Conservation (phyloP, 1,140 invertebrate species). For the Drosophila bocqueti region DNA sequence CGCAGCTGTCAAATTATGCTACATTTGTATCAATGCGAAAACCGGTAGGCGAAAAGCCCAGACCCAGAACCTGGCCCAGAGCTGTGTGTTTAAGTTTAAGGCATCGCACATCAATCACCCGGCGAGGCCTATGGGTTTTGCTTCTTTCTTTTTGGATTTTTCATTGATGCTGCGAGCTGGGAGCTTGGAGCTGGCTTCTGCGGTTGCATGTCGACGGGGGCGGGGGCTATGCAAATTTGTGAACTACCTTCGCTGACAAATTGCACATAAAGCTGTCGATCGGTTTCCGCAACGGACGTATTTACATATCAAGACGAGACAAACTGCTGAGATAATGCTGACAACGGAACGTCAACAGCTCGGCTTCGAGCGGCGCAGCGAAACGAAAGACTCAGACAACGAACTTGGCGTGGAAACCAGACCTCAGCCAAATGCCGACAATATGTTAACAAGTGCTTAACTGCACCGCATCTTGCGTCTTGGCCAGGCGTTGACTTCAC, state of each 20-base stretch:
- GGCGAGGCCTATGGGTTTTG: conserved; percentile 20
- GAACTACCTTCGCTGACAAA: conserved; percentile 81
- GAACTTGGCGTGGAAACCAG: conserved; percentile 52
- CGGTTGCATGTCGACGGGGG: conserved; percentile 8
- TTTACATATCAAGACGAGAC: conserved; percentile 56
- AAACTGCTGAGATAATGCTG: conserved; percentile 69
- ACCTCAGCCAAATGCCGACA: conserved; percentile 74
- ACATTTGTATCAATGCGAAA: conserved; percentile 57
- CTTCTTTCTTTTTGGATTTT: not conserved
- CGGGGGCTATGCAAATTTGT: conserved; percentile 79
- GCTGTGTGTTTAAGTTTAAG: conserved; percentile 65
- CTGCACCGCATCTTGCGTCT: conserved; percentile 51
- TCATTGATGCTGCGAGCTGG: not conserved
- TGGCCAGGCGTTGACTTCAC: conserved; percentile 73
- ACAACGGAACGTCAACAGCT: conserved; percentile 81
- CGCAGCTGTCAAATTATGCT: conserved; percentile 81
- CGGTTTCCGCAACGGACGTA: conserved; percentile 67
- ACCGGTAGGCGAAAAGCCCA: conserved; percentile 68
- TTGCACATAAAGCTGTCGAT: conserved; percentile 84
- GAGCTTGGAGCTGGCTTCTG: conserved; percentile 1
- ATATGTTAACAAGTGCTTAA: conserved; percentile 84
- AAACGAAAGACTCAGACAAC: conserved; percentile 71
- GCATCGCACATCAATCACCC: conserved; percentile 68
- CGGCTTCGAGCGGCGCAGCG: conserved; percentile 44
- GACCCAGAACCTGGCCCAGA: conserved; percentile 44